Percentiles rank a stretch among this genome's conserved stretches.
phyloP scores from a whole-genome alignment of 2,888 invertebrate genomes.

The Ochropacha duplaris region DNA sequence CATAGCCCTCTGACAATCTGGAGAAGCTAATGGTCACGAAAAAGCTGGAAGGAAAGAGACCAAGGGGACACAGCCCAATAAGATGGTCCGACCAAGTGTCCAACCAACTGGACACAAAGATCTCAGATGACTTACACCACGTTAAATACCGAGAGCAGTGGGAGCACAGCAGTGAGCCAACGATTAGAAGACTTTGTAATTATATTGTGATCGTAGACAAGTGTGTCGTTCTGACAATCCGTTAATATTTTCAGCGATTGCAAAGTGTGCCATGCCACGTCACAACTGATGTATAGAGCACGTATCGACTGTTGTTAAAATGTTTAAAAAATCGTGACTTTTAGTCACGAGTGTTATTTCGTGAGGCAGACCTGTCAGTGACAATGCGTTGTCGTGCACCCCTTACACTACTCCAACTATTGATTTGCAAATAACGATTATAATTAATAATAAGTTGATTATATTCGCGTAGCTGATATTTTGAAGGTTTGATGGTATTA shows the following conservation, averaged over 20 bases:
- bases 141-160: too few relatives aligned
- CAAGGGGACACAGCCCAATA: too few relatives aligned
- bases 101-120: too few relatives aligned
- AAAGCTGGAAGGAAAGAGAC: too few relatives aligned
- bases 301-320: constrained; percentile 2
- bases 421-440: constrained; percentile 17
- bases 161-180: not conserved
- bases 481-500: not conserved
- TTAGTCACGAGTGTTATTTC: constrained; percentile 42
- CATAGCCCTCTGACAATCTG: too few relatives aligned
- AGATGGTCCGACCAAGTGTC: too few relatives aligned
- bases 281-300: constrained; percentile 8
- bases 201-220: not conserved
- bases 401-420: constrained; percentile 9
- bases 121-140: too few relatives aligned
- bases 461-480: not conserved
- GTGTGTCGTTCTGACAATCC: constrained; percentile 1
- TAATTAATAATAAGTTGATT: not conserved
- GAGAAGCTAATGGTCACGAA: too few relatives aligned
- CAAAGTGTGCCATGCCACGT: constrained; percentile 3
- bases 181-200: not conserved
- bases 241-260: not conserved
- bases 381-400: constrained; percentile 17
- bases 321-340: constrained; percentile 51
- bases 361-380: constrained; percentile 20